Evolutionary conservation across 2,113 vertebrate species (phyloP).

Genomic region (Ovis aries): DNA sequence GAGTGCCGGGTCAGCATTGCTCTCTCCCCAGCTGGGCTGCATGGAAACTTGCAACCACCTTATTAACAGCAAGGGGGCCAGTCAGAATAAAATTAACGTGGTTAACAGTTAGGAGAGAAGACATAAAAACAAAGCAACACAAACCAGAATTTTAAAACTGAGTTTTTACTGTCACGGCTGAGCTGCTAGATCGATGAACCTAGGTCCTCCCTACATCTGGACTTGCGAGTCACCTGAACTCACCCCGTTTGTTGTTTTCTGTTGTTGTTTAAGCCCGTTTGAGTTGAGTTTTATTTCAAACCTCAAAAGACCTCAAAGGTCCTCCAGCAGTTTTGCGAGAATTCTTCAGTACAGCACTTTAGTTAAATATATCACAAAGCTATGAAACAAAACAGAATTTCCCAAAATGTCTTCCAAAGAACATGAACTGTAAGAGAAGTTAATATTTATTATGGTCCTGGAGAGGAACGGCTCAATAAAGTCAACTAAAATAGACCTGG

Average conservation of each 20-base stretch:
- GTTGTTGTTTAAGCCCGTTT: not conserved
- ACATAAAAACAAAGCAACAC: not conserved
- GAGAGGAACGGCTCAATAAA: not conserved
- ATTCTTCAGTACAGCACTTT: not conserved
- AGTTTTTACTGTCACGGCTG: not conserved
- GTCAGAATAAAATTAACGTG: not conserved
- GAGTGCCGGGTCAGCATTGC: not conserved
- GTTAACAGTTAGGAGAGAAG: not conserved
- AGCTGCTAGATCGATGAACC: not conserved
- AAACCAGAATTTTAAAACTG: not conserved
- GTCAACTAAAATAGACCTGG: not conserved
- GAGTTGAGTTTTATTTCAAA: not conserved
- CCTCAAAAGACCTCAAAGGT: not conserved
- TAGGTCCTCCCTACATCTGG: not conserved
- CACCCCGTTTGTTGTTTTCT: not conserved
- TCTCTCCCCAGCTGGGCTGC: not conserved
- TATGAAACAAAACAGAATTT: not conserved
- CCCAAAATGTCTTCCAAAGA: not conserved
- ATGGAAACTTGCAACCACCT: not conserved
- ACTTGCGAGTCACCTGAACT: not conserved
- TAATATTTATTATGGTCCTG: not conserved
- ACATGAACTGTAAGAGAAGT: not conserved
- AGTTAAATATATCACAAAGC: not conserved
- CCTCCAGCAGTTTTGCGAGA: not conserved
- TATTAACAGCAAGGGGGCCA: not conserved